These are phyloP conservation scores for Hipposideros armiger DNA, from an alignment of 2,113 vertebrate species.

Conservation along the genomic window DNA sequence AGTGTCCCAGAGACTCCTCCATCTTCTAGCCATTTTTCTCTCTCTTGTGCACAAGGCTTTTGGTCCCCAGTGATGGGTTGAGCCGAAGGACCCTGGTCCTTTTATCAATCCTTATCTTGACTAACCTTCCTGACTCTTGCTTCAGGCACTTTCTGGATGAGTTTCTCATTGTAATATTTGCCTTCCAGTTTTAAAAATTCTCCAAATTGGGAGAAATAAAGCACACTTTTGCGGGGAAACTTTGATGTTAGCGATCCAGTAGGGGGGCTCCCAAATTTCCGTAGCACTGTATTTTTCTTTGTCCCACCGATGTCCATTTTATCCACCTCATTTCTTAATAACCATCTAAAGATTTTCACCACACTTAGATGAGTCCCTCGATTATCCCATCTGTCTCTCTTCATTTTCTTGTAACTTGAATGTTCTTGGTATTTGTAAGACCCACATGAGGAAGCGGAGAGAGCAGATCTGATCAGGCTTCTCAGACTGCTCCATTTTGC, in stretches of 20 bases:
- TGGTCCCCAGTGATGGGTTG: not conserved
- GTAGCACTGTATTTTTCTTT: too few relatives aligned
- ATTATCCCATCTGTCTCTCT: not conserved
- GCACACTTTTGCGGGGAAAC: not conserved
- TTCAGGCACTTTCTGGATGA: not conserved
- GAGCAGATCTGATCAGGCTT: not conserved
- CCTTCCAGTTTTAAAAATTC: not conserved
- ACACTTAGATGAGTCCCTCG: not conserved
- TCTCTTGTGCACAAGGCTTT: not conserved
- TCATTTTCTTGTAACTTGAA: not conserved
- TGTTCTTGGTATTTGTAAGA: conserved; percentile 1
- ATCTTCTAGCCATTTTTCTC: not conserved
- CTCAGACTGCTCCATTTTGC: not conserved
- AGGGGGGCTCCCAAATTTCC: not conserved
- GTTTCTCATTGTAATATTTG: not conserved
- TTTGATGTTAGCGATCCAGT: too few relatives aligned
- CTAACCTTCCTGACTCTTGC: not conserved
- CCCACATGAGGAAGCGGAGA: not conserved
- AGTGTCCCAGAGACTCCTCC: not conserved
- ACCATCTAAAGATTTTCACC: too few relatives aligned
- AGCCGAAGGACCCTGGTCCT: not conserved
- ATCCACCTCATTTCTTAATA: too few relatives aligned
- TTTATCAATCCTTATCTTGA: not conserved
- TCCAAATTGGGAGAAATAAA: not conserved
- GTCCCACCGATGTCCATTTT: too few relatives aligned